Evolutionary conservation across 2,113 vertebrate genomes (phyloP).

Genomic region (Hyla sarda): DNA sequence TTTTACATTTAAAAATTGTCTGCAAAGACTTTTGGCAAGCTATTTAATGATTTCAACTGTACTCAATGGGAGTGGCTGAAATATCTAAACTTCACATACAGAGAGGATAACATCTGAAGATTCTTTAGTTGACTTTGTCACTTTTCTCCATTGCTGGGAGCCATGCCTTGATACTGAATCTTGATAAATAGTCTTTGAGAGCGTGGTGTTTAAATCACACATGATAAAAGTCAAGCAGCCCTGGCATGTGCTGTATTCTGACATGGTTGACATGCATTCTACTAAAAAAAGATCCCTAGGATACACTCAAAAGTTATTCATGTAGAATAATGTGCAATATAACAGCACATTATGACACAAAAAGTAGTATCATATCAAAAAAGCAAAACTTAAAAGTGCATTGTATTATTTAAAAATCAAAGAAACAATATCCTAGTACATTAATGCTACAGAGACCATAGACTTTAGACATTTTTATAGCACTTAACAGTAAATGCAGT

Average conservation of each 20-base stretch:
- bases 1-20: background rate
- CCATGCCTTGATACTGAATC: background rate
- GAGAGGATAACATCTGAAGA: background rate
- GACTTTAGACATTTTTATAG: background rate
- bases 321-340: background rate
- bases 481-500: background rate
- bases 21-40: background rate
- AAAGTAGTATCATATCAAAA: background rate
- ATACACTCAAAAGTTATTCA: background rate
- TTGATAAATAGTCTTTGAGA: background rate
- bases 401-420: background rate
- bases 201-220: background rate
- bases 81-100: too few species aligned
- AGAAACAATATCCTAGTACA: background rate
- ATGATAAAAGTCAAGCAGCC: background rate
- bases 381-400: background rate
- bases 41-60: background rate
- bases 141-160: background rate
- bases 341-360: background rate
- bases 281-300: background rate
- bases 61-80: background rate
- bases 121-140: background rate
- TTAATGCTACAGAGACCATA: background rate
- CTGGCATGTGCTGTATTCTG: background rate
- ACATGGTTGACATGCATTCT: background rate